Evolutionary conservation across 2,113 vertebrate genomes (phyloP), one percentile per base, ranked within the genome.

Genomic region (Irena cyanogastra): DNA sequence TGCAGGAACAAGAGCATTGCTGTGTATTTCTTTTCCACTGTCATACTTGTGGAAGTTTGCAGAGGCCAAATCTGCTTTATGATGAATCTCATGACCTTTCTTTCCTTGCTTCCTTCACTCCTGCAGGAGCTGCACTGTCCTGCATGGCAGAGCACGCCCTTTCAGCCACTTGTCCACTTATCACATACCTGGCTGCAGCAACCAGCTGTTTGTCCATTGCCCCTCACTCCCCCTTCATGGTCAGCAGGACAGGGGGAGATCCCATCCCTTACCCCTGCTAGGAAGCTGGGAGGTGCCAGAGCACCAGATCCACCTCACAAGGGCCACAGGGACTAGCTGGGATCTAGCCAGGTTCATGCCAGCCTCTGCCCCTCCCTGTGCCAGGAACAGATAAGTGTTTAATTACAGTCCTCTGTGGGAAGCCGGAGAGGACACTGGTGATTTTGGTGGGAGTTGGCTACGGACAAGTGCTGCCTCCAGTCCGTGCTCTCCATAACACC

Each of bases 401-500:
- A 87, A 85, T 86, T 71, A 45, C 5, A 76, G 2, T 20, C 20
- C 28, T 57, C 20, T 42, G 6, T 0, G 2, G 50, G 47, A 80
- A 28, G 57, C 82, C 72, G 37, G 5, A 7, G 53, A 47, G 52
- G 44, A 74, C 64, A 52, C 33, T 0, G 0, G 9, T 63, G 30
- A 20, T 59, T 71, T 66, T 5, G 0, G 28, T 78, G 39, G 52
- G 68, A 56, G 76, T 11, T 91, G 86, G 37, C 31, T 16, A 2
- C 11, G 35, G 56, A 23, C 54, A 87, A 33, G 18, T 28, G 9
- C 39, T 49, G 45, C 16, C 7, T 57, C 37, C 12, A 19, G 26
- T n/a, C 28, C 0, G 0, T 49, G 39, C 5, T 11, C 16, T 50
- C 30, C 1, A 0, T 52, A 24, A 19, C 17, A 49, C 0, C 1